Base-by-base conservation (phyloP, 2,888 invertebrate genomes). In the Acanthosepion lycidas region DNA sequence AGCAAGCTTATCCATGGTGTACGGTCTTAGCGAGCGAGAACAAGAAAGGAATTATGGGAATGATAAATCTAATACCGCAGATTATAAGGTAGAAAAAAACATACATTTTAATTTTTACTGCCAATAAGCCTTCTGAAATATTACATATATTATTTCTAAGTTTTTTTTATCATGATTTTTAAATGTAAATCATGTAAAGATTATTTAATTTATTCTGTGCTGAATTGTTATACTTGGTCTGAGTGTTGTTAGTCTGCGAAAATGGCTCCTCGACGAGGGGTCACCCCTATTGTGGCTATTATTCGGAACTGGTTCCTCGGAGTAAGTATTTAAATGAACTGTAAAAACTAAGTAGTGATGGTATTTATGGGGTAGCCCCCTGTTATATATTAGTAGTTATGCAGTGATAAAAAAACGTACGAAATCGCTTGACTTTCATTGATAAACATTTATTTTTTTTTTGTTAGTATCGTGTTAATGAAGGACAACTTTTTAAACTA, bases 1-100 rank as follows among this genome's bases (percentile, higher is more conserved):
- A 94, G 95, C 96, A n/a, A 96, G 94, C 94, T 96, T 96, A 94
- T 96, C 96, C 95, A 96, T 96, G 95, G 91, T 96, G 95, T 9
- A 26, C 23, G 48, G 26, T 28, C 23, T 49, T 53, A 18, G n/a
- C 6, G 15, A 51, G 93, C n/a, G 8, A 49, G 53, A 51, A 23
- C 93, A 9, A 8, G 93, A 53, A 93, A 93, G 53, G 93, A 28
- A 51, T 28, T 48, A 8, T 93, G 93, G 93, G 93, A 93, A 42
- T 26, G 93, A 33, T 78, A 15, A 12, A n/a, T 78, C 12, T 18
- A 78, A 12, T 9, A 78, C 12, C n/a, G n/a, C 78, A 78, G 9
- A 78, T 78, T n/a, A 59, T 59, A 59, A 20, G 15, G 33, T 33
- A n/a, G 59, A 23, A n/a, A 78, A 3, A 15, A 78, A 15, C 33